These are phyloP conservation scores for Chorisops tibialis DNA, from an alignment of 2,888 invertebrate genomes.

Conservation along the genomic window DNA sequence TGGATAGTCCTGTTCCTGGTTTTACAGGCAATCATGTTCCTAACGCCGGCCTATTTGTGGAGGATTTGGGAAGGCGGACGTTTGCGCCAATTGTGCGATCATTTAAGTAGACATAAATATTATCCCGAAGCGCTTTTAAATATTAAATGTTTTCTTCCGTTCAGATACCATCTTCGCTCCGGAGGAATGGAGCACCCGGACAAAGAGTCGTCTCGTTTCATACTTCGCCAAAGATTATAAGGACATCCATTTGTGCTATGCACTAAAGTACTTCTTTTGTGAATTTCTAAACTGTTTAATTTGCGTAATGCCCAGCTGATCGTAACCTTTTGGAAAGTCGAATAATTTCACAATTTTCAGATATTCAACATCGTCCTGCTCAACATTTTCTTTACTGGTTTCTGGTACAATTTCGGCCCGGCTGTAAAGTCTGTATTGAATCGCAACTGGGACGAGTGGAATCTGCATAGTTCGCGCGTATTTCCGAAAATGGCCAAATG, in stretches of 20 bases:
- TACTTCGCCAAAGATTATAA: slow-evolving; percentile 45
- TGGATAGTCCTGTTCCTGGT: slow-evolving; percentile 48
- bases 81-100: slow-evolving; percentile 45
- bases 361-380: slow-evolving; percentile 44
- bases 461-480: slow-evolving; percentile 44
- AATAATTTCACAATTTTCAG: slow-evolving; percentile 33
- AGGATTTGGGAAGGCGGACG: slow-evolving; percentile 54
- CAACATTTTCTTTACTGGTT: slow-evolving; percentile 45
- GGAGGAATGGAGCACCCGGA: slow-evolving; percentile 31
- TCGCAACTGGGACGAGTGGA: slow-evolving; percentile 46
- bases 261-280: slow-evolving; percentile 64
- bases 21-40: slow-evolving; percentile 45
- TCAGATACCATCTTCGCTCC: slow-evolving; percentile 18
- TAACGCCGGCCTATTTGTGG: slow-evolving; percentile 48
- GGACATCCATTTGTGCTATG: slow-evolving; percentile 55
- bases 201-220: slow-evolving; percentile 39
- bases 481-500: slow-evolving; percentile 78
- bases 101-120: slow-evolving; percentile 41
- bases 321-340: too few species aligned
- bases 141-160: not conserved
- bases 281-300: slow-evolving; percentile 72
- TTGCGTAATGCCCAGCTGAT: too few species aligned
- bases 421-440: slow-evolving; percentile 43
- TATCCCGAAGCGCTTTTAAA: too few species aligned
- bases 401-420: slow-evolving; percentile 45